Conservation (phyloP, 2,888 invertebrate genomes). For the Leucoma salicis region DNA sequence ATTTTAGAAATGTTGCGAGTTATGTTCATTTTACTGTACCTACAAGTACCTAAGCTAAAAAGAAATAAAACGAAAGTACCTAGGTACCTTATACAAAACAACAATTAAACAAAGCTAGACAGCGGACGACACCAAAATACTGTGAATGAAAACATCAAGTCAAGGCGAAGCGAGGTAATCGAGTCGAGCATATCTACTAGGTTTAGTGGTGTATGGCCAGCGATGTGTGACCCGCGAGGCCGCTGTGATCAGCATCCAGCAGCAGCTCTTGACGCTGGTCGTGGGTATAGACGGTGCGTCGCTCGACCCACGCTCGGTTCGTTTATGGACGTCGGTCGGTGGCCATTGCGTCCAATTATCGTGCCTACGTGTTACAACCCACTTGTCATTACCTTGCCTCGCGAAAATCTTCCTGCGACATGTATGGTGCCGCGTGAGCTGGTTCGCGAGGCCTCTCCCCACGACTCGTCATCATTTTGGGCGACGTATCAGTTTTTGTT, state of each 20-base stretch:
- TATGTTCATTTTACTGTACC: background rate
- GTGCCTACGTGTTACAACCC: conserved; percentile 76
- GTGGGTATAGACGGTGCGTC: conserved; percentile 65
- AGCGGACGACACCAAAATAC: conserved; percentile 61
- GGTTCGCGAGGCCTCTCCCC: conserved; percentile 16
- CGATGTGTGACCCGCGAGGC: conserved; percentile 34
- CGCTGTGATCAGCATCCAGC: conserved; percentile 7
- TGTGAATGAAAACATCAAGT: conserved; percentile 74
- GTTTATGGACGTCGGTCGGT: conserved; percentile 69
- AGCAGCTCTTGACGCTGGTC: conserved; percentile 44
- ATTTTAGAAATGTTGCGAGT: conserved; percentile 8
- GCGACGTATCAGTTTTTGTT: conserved; percentile 20
- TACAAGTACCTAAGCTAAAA: too few relatives aligned
- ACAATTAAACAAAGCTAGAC: conserved; percentile 43
- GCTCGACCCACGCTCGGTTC: conserved; percentile 67
- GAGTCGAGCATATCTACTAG: conserved; percentile 54
- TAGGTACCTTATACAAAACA: conserved; percentile 31
- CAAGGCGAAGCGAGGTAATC: conserved; percentile 58
- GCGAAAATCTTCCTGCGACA: conserved; percentile 69
- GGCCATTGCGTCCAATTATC: conserved; percentile 77
- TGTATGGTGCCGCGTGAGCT: conserved; percentile 43
- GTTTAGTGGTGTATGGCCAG: conserved; percentile 40
- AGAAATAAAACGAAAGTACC: conserved; percentile 55
- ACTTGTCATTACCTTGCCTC: conserved; percentile 68
- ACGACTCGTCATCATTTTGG: conserved; percentile 28